These are phyloP conservation scores for Rhingia rostrata DNA, from an alignment of 2,888 invertebrate species.

Conservation along the genomic window DNA sequence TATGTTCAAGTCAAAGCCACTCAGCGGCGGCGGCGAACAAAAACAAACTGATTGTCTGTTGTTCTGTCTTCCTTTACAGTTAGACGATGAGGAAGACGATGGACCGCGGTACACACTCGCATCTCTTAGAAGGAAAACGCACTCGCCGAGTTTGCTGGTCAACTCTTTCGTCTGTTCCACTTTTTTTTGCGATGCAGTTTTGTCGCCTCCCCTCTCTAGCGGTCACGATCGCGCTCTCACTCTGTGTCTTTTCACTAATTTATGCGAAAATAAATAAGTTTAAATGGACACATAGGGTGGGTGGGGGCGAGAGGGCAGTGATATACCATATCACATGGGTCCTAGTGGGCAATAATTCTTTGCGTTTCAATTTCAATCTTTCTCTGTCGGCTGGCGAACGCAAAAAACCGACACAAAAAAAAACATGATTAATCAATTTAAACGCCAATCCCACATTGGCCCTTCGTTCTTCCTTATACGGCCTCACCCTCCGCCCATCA, in stretches of 20 bases:
- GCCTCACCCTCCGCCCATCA: not conserved
- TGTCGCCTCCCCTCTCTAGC: not conserved
- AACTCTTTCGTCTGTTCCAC: slow-evolving; percentile 66
- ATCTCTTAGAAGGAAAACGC: slow-evolving; percentile 34
- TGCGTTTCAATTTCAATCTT: slow-evolving; percentile 71
- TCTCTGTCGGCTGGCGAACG: slow-evolving; percentile 43
- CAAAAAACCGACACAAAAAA: slow-evolving; percentile 11
- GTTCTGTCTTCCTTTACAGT: slow-evolving; percentile 67
- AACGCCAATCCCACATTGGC: slow-evolving; percentile 72
- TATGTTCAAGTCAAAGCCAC: slow-evolving; percentile 70
- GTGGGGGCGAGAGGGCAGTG: not conserved
- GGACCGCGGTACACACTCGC: slow-evolving; percentile 26
- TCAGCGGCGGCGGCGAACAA: slow-evolving; percentile 32
- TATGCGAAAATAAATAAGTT: slow-evolving; percentile 62
- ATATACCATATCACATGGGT: slow-evolving; percentile 41
- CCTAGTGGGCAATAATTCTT: slow-evolving; percentile 68
- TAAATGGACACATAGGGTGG: slow-evolving; percentile 58
- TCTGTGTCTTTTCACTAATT: slow-evolving; percentile 44
- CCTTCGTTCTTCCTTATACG: not conserved
- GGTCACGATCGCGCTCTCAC: no score
- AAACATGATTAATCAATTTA: slow-evolving; percentile 75
- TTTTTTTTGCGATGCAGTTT: slow-evolving; percentile 35
- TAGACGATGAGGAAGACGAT: slow-evolving; percentile 35
- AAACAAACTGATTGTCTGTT: slow-evolving; percentile 18
- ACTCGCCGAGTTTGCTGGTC: slow-evolving; percentile 29